Conservation (phyloP, 2,113 vertebrate species). For the Tauraco erythrolophus region DNA sequence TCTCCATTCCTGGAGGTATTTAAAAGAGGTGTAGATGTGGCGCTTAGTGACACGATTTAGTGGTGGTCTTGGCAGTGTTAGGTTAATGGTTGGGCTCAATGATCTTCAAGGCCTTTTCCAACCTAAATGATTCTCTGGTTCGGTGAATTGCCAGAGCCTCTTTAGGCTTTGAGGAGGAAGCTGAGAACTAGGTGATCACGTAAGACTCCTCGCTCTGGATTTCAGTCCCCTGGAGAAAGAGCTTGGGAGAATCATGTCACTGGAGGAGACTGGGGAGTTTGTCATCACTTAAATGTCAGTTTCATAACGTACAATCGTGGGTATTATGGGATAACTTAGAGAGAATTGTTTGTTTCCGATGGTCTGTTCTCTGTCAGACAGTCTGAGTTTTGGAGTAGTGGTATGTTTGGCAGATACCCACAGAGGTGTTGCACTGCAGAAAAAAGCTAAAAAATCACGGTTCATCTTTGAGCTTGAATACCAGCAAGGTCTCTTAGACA, state of each 20-base stretch:
- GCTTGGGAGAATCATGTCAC: neutral
- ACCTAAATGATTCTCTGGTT: too few relatives aligned
- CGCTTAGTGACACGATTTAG: too few relatives aligned
- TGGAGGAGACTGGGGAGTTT: neutral
- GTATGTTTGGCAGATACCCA: neutral
- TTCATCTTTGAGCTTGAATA: neutral
- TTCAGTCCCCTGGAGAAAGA: neutral
- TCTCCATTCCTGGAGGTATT: too few relatives aligned
- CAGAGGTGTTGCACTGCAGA: neutral
- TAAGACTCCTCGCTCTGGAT: neutral
- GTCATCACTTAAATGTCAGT: neutral
- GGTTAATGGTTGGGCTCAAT: too few relatives aligned
- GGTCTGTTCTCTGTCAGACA: neutral
- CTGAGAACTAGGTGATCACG: neutral
- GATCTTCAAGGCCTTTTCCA: too few relatives aligned
- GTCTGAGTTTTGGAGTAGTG: neutral
- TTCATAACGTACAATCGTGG: neutral
- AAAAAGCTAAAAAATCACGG: neutral
- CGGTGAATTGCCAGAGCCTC: too few relatives aligned
- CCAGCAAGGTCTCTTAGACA: neutral
- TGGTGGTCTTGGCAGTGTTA: too few relatives aligned
- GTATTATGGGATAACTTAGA: neutral
- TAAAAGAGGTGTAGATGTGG: too few relatives aligned
- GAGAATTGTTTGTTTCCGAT: neutral
- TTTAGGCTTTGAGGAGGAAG: neutral